phyloP scores from a whole-genome alignment of 2,113 vertebrate genomes.

The Mohoua ochrocephala region DNA sequence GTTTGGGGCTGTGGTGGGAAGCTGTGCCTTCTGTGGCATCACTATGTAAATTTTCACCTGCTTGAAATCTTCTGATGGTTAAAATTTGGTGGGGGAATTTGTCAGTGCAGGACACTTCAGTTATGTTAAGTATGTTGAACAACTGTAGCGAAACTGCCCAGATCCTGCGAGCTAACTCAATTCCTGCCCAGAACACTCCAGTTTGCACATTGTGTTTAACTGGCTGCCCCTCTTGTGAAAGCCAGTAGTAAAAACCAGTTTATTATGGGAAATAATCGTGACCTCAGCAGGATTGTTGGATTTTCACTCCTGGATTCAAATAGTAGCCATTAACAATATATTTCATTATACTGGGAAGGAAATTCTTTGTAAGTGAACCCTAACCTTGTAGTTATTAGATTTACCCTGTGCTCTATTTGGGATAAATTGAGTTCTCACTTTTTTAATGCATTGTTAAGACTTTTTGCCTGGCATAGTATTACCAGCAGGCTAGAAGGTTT shows the following conservation, averaged over 20 bases:
- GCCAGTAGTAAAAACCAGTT: neutral
- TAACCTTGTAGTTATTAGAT: neutral
- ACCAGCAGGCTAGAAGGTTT: neutral
- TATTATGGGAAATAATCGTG: neutral
- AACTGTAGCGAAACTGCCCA: neutral
- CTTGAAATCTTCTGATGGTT: neutral
- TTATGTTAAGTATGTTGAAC: neutral
- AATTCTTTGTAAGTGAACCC: neutral
- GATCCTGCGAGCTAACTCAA: accelerated
- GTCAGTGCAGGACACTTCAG: neutral
- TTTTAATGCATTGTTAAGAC: neutral
- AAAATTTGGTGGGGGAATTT: neutral
- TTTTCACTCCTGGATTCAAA: neutral
- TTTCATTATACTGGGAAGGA: neutral
- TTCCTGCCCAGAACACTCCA: neutral
- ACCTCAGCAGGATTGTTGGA: neutral
- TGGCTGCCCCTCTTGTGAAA: neutral
- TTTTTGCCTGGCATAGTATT: neutral
- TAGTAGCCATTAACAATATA: neutral
- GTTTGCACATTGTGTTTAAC: neutral
- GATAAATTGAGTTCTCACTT: neutral
- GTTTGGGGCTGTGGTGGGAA: neutral
- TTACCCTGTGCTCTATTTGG: neutral
- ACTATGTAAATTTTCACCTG: neutral
- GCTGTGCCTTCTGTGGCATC: neutral